phyloP scores from a whole-genome alignment of 2,888 invertebrate genomes.

The Euphydryas editha region DNA sequence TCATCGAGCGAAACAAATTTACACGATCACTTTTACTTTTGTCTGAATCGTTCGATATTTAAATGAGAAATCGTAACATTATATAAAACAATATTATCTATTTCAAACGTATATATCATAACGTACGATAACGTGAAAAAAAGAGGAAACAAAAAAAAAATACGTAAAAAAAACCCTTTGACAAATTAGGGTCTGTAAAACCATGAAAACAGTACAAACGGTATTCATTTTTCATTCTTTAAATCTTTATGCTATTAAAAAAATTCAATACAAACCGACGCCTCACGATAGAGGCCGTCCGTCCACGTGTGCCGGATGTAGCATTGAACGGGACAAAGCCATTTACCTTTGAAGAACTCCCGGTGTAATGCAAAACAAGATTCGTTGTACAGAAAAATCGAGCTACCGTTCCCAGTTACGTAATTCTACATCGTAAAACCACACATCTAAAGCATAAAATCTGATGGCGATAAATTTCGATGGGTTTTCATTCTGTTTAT shows the following conservation, averaged over 20 bases:
- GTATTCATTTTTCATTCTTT: constrained; percentile 44
- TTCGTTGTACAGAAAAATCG: constrained; percentile 54
- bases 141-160: not conserved
- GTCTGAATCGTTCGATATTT: constrained; percentile 25
- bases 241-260: constrained; percentile 49
- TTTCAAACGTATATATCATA: not conserved
- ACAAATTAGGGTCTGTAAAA: constrained; percentile 33
- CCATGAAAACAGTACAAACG: constrained; percentile 43
- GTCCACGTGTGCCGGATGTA: constrained; percentile 78
- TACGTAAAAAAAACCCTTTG: constrained; percentile 23
- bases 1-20: constrained; percentile 23
- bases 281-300: constrained; percentile 52
- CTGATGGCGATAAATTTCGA: constrained; percentile 46
- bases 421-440: constrained; percentile 40
- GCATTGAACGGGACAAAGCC: constrained; percentile 67
- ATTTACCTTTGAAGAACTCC: constrained; percentile 69
- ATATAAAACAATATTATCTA: not conserved
- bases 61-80: not conserved
- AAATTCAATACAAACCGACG: constrained; percentile 58
- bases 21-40: constrained; percentile 40
- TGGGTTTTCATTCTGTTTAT: constrained; percentile 54
- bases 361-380: constrained; percentile 66
- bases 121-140: not conserved
- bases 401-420: constrained; percentile 27
- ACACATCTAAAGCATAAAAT: constrained; percentile 51